phyloP scores from a whole-genome alignment of 2,797 vertebrate species.

The Syncerus caffer region DNA sequence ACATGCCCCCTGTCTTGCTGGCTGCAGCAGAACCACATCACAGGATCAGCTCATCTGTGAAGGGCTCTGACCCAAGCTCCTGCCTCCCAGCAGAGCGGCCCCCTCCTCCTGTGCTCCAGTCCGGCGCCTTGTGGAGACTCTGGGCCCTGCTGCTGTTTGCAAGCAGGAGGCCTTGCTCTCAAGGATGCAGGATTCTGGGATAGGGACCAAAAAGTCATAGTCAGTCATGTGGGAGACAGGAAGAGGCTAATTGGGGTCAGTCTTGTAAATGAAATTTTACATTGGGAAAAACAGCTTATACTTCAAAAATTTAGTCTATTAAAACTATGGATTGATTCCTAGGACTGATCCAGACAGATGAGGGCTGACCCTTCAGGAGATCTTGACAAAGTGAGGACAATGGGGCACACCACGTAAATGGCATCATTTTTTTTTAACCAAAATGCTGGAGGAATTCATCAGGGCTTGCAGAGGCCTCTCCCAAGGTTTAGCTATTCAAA shows the following conservation, averaged over 20 bases:
- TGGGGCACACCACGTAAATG: accelerated
- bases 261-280: neutral
- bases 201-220: neutral
- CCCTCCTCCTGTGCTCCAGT: neutral
- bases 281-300: neutral
- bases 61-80: neutral
- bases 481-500: accelerated
- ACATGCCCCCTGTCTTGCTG: neutral
- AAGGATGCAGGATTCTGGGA: neutral
- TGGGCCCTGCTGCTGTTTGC: neutral
- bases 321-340: neutral
- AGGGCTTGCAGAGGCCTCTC: accelerated
- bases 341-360: neutral
- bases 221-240: neutral
- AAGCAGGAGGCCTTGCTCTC: neutral
- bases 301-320: neutral
- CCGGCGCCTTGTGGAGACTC: accelerated
- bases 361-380: neutral
- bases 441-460: neutral
- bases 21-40: neutral
- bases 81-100: neutral
- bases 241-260: neutral
- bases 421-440: neutral
- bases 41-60: neutral
- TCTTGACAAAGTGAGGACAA: neutral